Evolutionary conservation across 2,888 invertebrate species (phyloP).

Genomic region (Epinotia ramella): DNA sequence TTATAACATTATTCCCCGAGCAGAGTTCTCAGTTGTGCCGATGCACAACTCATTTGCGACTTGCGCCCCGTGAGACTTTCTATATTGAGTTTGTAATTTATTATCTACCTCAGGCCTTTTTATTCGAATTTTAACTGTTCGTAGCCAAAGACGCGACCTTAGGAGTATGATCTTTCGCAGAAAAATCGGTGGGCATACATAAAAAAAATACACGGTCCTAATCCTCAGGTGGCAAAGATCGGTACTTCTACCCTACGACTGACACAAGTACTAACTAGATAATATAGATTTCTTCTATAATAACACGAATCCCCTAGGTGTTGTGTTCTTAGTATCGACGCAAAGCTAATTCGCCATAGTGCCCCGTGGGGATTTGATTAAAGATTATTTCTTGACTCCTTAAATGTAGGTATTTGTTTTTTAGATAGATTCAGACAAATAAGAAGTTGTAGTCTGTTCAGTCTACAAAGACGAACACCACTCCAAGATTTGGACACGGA

Average conservation of each 20-base stretch:
- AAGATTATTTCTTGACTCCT: background rate
- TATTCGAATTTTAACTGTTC: background rate
- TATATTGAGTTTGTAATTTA: constrained; percentile 20
- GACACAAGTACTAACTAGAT: background rate
- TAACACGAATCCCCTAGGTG: background rate
- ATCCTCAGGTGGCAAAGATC: too few species aligned
- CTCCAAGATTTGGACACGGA: background rate
- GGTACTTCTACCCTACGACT: background rate
- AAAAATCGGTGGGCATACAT: too few species aligned
- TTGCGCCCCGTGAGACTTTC: background rate
- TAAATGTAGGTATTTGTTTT: too few species aligned
- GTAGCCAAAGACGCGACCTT: background rate
- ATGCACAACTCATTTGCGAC: constrained; percentile 3
- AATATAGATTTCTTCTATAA: background rate
- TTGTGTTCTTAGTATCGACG: background rate
- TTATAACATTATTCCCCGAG: constrained; percentile 15
- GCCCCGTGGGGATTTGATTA: background rate
- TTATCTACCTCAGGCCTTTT: background rate
- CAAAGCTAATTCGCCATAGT: background rate
- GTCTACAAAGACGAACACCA: background rate
- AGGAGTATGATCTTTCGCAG: too few species aligned
- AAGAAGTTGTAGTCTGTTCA: background rate
- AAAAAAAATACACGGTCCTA: too few species aligned
- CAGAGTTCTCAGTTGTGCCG: constrained; percentile 11
- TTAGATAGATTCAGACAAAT: too few species aligned